Base-by-base conservation (phyloP, 2,888 invertebrate species). In the Eupithecia subfuscata region DNA sequence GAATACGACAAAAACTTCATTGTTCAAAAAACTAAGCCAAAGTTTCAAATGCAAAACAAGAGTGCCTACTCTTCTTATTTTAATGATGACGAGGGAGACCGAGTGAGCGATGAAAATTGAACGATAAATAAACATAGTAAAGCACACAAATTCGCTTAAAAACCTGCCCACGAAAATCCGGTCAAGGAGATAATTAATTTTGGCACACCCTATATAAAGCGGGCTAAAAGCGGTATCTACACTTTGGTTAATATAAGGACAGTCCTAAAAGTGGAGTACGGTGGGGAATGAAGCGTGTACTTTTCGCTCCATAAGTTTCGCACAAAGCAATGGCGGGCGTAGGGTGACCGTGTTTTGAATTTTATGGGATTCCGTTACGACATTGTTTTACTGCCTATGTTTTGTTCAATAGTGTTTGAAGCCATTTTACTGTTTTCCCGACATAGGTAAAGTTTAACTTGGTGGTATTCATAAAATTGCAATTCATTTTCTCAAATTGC, bases 251-350 rank as follows among this genome's bases (percentile, higher is more conserved):
- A 69, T 75, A 69, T 74, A 72, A 77, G 77, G 78, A 77, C 65
- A 77, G 34, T 74, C 71, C 75, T 72, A 75, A 77, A 77, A 71
- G 65, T 74, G 56, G 75, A 77, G 77, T 77, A 65, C 75, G 68
- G 43, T 63, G 78, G 76, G 73, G 79, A 82, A 77, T 82, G 82
- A 81, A 79, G 74, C 81, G 79, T 79, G 77, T 71, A 56, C 68
- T 78, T 77, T 77, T 79, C 82, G 82, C 80, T 81, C 78, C 81
- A 80, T 82, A 80, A 79, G 79, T 69, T 81, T 72, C 72, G 70
- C 76, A 82, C 82, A 82, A 82, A 81, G 81, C 80, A 80, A 77
- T 77, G 74, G 71, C 72, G 43, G 25, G 60, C 12, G 52, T 63
- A 71, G 67, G 73, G 77, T 79, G 78, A 76, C 82, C 74, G 75